These are phyloP conservation scores for Caenorhabditis afra DNA, from an alignment of 2,888 invertebrate genomes.

Conservation along the genomic window DNA sequence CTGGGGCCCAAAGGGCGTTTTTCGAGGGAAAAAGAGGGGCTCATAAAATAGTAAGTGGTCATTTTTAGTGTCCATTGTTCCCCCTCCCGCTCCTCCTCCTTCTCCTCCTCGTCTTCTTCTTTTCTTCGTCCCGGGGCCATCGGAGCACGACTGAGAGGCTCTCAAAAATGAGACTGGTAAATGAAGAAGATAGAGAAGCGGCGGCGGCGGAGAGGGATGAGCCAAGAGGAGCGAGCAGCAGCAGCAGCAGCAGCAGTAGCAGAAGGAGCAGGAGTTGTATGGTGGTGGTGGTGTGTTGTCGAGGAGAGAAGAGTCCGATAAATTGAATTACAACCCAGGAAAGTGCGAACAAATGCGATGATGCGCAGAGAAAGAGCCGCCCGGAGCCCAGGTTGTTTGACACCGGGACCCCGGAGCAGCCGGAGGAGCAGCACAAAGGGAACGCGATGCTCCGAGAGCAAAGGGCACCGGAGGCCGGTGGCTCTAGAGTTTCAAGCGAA, in stretches of 20 bases:
- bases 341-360: conserved; percentile 58
- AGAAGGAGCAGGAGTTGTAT: conserved; percentile 22
- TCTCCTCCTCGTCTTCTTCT: not conserved
- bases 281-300: conserved; percentile 26
- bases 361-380: conserved; percentile 16
- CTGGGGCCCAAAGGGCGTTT: not conserved
- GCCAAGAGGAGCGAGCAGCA: conserved; percentile 4
- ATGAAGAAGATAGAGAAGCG: conserved; percentile 18
- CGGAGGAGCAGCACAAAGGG: not conserved
- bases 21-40: conserved; percentile 17
- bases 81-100: conserved; percentile 1
- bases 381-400: not conserved
- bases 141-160: conserved; percentile 11
- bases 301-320: conserved; percentile 15
- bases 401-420: not conserved
- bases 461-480: too few relatives aligned
- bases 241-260: not conserved
- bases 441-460: too few relatives aligned
- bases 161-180: conserved; percentile 20
- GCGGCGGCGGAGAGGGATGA: conserved; percentile 5
- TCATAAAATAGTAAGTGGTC: conserved; percentile 52
- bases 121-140: not conserved
- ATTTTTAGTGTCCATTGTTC: conserved; percentile 37
- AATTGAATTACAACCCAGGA: conserved; percentile 48
- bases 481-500: too few relatives aligned